Evolutionary conservation across 2,888 invertebrate genomes (phyloP).

Genomic region (Ormyrus nitidulus): DNA sequence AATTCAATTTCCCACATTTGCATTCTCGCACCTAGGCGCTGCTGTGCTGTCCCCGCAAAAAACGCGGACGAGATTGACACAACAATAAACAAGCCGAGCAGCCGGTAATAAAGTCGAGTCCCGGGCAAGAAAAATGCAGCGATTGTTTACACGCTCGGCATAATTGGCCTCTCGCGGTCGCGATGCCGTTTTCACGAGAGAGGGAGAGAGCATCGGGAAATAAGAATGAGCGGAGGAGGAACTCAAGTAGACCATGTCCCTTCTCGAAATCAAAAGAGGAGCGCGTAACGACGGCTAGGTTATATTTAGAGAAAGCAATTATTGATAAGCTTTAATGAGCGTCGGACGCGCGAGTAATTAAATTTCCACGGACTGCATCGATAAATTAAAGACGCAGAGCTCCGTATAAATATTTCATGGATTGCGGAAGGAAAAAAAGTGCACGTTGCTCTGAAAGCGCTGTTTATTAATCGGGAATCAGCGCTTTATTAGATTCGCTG

Average conservation of each 20-base stretch:
- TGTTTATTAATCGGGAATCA: constrained; percentile 25
- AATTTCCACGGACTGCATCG: constrained; percentile 18
- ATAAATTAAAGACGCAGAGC: background rate
- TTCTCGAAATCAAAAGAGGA: constrained; percentile 18
- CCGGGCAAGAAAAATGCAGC: constrained; percentile 34
- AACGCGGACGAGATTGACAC: constrained; percentile 16
- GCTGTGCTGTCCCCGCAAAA: background rate
- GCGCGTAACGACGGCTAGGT: constrained; percentile 64
- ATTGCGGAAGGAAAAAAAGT: constrained; percentile 9
- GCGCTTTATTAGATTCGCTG: background rate
- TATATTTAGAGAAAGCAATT: constrained; percentile 73
- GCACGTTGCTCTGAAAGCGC: background rate
- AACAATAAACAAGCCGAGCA: constrained; percentile 31
- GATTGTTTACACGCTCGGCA: constrained; percentile 46
- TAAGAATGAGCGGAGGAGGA: background rate
- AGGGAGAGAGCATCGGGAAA: constrained; percentile 25
- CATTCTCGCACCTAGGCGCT: background rate
- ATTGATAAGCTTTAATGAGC: constrained; percentile 74
- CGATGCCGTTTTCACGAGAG: constrained; percentile 47
- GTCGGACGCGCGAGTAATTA: constrained; percentile 47
- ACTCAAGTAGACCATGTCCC: constrained; percentile 61
- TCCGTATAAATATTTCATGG: constrained; percentile 27
- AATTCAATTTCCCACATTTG: constrained; percentile 32
- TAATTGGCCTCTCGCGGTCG: constrained; percentile 48
- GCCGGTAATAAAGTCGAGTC: constrained; percentile 24